These are phyloP conservation scores for Gadus macrocephalus DNA, from an alignment of 2,113 vertebrate genomes.

Conservation along the genomic window DNA sequence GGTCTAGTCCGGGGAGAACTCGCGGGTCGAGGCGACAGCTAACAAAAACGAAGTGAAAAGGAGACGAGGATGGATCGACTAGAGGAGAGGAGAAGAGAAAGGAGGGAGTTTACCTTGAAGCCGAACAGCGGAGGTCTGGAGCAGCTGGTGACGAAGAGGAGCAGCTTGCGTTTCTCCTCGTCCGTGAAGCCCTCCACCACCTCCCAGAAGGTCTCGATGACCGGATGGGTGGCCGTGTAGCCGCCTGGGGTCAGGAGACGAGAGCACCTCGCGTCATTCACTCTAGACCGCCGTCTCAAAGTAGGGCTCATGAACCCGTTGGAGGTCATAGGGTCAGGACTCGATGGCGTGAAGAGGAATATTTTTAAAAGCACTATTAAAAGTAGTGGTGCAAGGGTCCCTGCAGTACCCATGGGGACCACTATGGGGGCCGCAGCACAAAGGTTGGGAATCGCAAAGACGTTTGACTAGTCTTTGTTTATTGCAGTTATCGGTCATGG, in stretches of 20 bases:
- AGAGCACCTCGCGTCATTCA: background rate
- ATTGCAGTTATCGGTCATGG: no score
- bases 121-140: constrained; percentile 94
- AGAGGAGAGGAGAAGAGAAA: background rate
- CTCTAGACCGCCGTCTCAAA: no score
- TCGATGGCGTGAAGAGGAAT: no score
- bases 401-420: no score
- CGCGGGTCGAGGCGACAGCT: background rate
- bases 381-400: no score
- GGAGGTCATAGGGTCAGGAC: no score
- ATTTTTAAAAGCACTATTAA: no score
- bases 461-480: no score
- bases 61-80: background rate
- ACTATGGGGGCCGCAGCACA: no score
- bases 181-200: constrained; percentile 97
- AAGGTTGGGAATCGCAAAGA: no score
- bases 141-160: constrained; percentile 97
- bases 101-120: constrained; percentile 85
- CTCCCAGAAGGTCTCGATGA: constrained; percentile 95
- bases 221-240: constrained; percentile 89
- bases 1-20: background rate
- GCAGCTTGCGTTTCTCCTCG: constrained; percentile 93
- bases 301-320: no score
- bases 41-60: background rate
- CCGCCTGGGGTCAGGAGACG: constrained; percentile 73